phyloP scores from a whole-genome alignment of 1,140 invertebrate species.

The Pseudomyrmex concolor region DNA sequence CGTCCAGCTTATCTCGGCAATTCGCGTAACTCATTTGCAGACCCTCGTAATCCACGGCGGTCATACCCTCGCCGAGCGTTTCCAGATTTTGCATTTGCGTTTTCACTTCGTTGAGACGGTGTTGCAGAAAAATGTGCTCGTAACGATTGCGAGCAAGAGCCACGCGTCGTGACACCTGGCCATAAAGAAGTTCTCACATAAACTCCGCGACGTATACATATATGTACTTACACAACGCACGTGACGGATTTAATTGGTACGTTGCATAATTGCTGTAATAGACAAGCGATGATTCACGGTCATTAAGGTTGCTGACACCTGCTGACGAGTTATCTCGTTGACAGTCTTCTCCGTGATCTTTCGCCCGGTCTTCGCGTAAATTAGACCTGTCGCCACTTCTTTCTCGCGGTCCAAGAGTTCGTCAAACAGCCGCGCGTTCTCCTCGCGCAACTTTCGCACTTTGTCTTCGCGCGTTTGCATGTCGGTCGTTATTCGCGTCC shows the following conservation, averaged over 20 bases:
- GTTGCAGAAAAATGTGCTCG: conserved; percentile 52
- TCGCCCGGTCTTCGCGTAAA: conserved; percentile 67
- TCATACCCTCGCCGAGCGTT: conserved; percentile 72
- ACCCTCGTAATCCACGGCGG: conserved; percentile 70
- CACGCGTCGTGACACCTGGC: conserved; percentile 59
- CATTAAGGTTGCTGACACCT: conserved; percentile 65
- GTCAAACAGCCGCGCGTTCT: conserved; percentile 54
- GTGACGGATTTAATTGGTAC: conserved; percentile 40
- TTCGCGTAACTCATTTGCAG: conserved; percentile 51
- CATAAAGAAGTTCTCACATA: conserved; percentile 15
- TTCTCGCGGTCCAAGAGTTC: conserved; percentile 61
- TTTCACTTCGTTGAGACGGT: conserved; percentile 59
- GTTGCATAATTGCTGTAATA: conserved; percentile 18
- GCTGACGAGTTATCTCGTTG: conserved; percentile 64
- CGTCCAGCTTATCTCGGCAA: conserved; percentile 69
- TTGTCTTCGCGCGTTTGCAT: conserved; percentile 52
- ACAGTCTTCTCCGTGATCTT: conserved; percentile 66
- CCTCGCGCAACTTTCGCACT: conserved; percentile 6
- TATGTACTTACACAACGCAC: too few species aligned
- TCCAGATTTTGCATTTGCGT: conserved; percentile 53
- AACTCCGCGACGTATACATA: background rate
- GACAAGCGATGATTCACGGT: conserved; percentile 56
- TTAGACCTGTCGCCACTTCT: conserved; percentile 60
- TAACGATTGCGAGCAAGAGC: conserved; percentile 55
- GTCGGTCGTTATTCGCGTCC: conserved; percentile 52